Base-by-base conservation (phyloP, 2,113 vertebrate genomes). In the Brachyhypopomus gauderio region DNA sequence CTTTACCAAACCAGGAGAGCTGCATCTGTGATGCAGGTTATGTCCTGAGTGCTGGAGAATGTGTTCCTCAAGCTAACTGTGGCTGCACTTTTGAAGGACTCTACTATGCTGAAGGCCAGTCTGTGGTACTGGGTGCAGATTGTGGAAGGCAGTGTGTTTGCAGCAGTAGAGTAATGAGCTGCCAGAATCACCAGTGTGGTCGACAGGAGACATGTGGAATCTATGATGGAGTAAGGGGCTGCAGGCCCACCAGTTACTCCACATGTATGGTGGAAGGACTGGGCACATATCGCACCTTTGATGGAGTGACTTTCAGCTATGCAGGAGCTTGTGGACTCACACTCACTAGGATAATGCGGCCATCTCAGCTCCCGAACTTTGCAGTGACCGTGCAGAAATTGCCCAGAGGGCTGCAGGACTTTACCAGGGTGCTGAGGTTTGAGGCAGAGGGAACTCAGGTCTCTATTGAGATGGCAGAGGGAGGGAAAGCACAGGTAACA, bases 21-120 rank as follows among this genome's bases (percentile, higher is more conserved):
- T 93, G 92, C 48, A 36, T 87, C 62, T 93, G 91, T 58, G n/a
- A 92, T 59, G 0, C 52, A 20, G 91, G 91, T 22, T 87, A 85
- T 58, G 64, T 93, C 64, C 87, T 92, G 3, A 91, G 91, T 0
- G 74, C 20, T 23, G 88, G 90, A 0, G 17, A 19, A 7, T 93
- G 92, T 0, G 86, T 93, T 63, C 79, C 83, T 82, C 60, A 30
- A 16, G 63, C 64, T 0, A 69, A 87, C 4, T 94, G 93, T 48
- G 92, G 93, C 48, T 94, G 90, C 76, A 88, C 72, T 0, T 86
- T 86, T 78, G 87, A 90, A 22, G 91, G 85, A 3, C 80, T 5
- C 0, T 90, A 93, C 80, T 92, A 91, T 45, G 56, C 48, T 5
- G 77, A 89, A 1, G 91, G 91, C 30, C 66, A 90, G 9, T 87